Evolutionary conservation across 2,888 invertebrate genomes (phyloP).

Genomic region (Marronus borbonicus): DNA sequence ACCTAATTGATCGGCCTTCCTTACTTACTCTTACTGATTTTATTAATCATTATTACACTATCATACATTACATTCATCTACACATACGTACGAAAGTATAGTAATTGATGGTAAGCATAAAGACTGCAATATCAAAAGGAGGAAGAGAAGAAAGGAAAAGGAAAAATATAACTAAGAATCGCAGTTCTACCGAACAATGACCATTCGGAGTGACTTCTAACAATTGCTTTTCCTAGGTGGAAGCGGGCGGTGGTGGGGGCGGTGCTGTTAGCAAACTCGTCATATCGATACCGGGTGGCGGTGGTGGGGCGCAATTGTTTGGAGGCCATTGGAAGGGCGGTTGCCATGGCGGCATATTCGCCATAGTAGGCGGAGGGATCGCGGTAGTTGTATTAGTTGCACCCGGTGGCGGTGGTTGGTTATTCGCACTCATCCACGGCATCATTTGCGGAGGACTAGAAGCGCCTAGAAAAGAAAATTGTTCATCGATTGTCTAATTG

Average conservation of each 20-base stretch:
- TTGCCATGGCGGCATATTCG: slow-evolving; percentile 62
- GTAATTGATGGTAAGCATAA: too few species aligned
- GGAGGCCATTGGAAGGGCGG: slow-evolving; percentile 72
- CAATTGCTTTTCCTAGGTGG: slow-evolving; percentile 21
- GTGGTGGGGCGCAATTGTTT: slow-evolving; percentile 69
- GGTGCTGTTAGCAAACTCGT: slow-evolving; percentile 77
- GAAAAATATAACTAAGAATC: too few species aligned
- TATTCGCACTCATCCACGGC: slow-evolving; percentile 74
- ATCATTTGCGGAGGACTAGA: slow-evolving; percentile 70
- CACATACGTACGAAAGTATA: too few species aligned
- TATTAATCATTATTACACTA: too few species aligned
- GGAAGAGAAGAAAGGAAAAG: too few species aligned
- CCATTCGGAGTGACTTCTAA: too few species aligned
- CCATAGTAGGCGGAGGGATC: slow-evolving; percentile 53
- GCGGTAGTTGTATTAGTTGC: slow-evolving; percentile 55
- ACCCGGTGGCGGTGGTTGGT: slow-evolving; percentile 72
- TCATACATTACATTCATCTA: too few species aligned
- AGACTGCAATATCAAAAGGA: too few species aligned
- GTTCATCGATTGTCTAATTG: too few species aligned
- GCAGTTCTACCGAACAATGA: too few species aligned
- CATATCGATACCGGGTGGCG: slow-evolving; percentile 73
- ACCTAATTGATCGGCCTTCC: too few species aligned
- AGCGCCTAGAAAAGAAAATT: slow-evolving; percentile 60
- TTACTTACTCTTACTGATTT: too few species aligned
- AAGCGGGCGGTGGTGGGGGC: slow-evolving; percentile 78